Base-by-base conservation (phyloP, 1,140 invertebrate genomes). In the Lethrus apterus region DNA sequence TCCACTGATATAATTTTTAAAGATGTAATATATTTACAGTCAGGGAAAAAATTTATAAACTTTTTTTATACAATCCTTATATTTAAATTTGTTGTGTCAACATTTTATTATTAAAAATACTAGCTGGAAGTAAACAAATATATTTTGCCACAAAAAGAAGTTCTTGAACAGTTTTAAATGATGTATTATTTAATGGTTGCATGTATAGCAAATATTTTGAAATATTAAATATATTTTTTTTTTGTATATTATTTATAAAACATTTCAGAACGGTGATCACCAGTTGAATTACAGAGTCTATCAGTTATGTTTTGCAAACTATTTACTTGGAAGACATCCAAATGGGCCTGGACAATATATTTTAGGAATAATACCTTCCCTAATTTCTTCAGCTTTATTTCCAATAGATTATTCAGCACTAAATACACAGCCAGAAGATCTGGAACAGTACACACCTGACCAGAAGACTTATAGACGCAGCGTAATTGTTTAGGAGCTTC, bases 361-460 rank as follows among this genome's bases (percentile, higher is more conserved):
- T 17, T 73, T 84, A 20, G 81, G 80, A 17, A 73, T 78, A 9
- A 70, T 75, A 9, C 72, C 73, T 32, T 50, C 43, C 46, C 67
- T 72, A 19, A 63, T 72, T 8, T 70, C 75, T 3, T 68, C 71
- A 13, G 73, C 73, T 2, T 72, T 74, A 29, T 84, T 83, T 58
- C 82, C 82, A 0, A 78, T 84, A 13, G 81, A 84, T 69, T 84
- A 84, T 64, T 81, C 79, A 53, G 80, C 81, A 7, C 69, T 84
- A 43, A 83, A 83, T 63, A 76, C 78, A 2, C 73, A 80, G 51
- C 75, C 75, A 45, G 78, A 77, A 34, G 79, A 80, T 56, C 57
- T 83, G 35, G 81, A 84, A 64, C 75, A 79, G 46, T 84, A 83
- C 58, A 74, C 72, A 46, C 79, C 79, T 1, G 73, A 80, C 55